Conservation (phyloP, 2,113 vertebrate genomes). For the Oreochromis niloticus region DNA sequence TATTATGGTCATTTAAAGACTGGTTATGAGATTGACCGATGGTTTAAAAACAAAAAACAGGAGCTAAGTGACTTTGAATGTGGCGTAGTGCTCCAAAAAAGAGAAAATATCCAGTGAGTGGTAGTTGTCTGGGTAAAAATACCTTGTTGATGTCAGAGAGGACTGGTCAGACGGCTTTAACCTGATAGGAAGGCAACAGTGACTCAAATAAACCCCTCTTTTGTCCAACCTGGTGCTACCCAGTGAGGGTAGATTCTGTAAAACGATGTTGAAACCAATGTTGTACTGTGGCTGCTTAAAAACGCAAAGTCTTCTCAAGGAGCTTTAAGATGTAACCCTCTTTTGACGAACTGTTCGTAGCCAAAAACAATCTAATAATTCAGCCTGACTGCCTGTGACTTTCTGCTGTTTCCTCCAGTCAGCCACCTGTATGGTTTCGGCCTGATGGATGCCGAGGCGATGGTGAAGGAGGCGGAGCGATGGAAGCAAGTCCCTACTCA, state of each 20-base stretch:
- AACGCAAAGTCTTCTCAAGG: neutral
- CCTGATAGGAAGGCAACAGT: neutral
- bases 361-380: neutral
- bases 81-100: neutral
- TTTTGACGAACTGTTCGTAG: neutral
- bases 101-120: neutral
- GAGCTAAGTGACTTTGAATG: neutral
- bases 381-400: neutral
- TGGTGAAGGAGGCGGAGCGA: constrained; percentile 95
- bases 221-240: neutral
- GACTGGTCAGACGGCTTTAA: neutral
- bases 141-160: neutral
- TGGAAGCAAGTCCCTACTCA: constrained; percentile 93
- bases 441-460: constrained; percentile 97
- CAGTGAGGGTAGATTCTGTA: neutral
- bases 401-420: constrained; percentile 43
- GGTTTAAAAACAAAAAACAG: neutral
- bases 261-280: neutral
- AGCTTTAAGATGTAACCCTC: neutral
- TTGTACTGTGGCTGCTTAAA: neutral
- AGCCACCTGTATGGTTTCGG: constrained; percentile 93
- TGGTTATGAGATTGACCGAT: neutral
- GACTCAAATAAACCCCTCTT: neutral
- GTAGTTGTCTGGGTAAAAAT: neutral
- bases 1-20: neutral